Conservation (phyloP, 1,140 invertebrate genomes). For the Heliothis virescens region DNA sequence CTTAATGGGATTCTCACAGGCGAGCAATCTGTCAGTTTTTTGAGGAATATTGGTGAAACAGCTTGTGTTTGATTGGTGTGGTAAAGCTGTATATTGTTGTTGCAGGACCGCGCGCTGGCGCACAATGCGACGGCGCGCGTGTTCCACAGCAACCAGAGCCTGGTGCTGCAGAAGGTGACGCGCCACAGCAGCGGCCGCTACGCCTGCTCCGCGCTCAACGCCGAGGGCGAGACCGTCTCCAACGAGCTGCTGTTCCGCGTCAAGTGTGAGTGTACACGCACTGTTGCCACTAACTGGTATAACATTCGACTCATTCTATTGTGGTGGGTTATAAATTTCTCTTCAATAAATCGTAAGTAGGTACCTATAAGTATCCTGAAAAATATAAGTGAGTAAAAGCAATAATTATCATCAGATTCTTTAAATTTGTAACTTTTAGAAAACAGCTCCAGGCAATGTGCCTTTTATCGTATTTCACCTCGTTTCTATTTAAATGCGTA, state of each 20-base stretch:
- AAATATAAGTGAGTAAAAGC: too few relatives aligned
- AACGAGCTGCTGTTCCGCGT: slow-evolving; percentile 92
- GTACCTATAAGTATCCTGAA: too few relatives aligned
- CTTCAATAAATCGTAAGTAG: too few relatives aligned
- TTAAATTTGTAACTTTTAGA: too few relatives aligned
- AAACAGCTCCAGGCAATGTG: background rate
- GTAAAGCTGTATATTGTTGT: slow-evolving; percentile 54
- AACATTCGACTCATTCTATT: too few relatives aligned
- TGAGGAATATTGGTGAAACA: background rate
- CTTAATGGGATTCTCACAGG: background rate
- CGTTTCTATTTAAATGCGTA: background rate
- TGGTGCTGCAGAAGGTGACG: slow-evolving; percentile 94
- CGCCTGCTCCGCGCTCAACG: slow-evolving; percentile 92
- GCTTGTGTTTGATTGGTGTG: background rate
- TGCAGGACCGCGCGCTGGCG: slow-evolving; percentile 90
- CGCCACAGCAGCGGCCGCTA: slow-evolving; percentile 93
- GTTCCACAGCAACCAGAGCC: slow-evolving; percentile 93
- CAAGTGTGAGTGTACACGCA: slow-evolving; percentile 90
- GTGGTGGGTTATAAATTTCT: too few relatives aligned
- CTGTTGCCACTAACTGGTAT: too few relatives aligned
- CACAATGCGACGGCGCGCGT: slow-evolving; percentile 93
- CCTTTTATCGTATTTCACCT: background rate
- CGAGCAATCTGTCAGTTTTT: background rate
- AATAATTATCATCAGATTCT: too few relatives aligned
- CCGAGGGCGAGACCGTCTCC: slow-evolving; percentile 92